Evolutionary conservation across 23 tunicate genomes (phyloP).

Genomic region (Styela clava): DNA sequence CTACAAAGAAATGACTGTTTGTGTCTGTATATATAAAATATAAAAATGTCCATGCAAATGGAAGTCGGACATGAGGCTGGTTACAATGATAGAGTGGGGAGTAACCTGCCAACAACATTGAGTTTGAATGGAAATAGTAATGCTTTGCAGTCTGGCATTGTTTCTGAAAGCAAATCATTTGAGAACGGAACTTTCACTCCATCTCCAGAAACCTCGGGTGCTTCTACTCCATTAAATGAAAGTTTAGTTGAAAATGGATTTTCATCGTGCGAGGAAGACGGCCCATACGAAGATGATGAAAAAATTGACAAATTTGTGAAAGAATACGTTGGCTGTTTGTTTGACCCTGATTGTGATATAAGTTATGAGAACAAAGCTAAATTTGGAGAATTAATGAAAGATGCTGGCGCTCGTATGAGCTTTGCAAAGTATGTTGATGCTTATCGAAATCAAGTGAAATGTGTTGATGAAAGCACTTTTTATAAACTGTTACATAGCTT

Average conservation of each 20-base stretch:
- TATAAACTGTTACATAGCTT: conserved; percentile 68
- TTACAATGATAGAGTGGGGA: neutral
- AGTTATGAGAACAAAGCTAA: conserved; percentile 35
- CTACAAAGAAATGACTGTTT: neutral
- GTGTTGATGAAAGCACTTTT: conserved; percentile 69
- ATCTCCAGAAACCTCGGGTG: neutral
- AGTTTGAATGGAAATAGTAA: neutral
- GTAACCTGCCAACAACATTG: neutral
- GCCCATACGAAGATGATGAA: conserved; percentile 1
- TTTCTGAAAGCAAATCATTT: neutral
- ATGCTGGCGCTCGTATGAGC: conserved; percentile 41
- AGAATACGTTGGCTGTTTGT: conserved; percentile 43
- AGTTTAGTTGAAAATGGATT: conserved; percentile 20
- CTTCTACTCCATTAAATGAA: conserved; percentile 22
- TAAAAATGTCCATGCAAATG: neutral
- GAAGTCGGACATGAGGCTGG: neutral
- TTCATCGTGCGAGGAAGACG: conserved; percentile 14
- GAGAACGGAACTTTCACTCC: neutral
- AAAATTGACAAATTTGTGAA: conserved; percentile 48
- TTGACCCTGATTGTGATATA: conserved; percentile 47
- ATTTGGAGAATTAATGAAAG: conserved; percentile 73
- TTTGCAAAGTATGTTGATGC: conserved; percentile 79
- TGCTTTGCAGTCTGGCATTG: neutral
- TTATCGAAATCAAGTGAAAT: conserved; percentile 35
- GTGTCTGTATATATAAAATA: neutral